Conservation (phyloP, 2,888 invertebrate species). For the Volucella inanis region DNA sequence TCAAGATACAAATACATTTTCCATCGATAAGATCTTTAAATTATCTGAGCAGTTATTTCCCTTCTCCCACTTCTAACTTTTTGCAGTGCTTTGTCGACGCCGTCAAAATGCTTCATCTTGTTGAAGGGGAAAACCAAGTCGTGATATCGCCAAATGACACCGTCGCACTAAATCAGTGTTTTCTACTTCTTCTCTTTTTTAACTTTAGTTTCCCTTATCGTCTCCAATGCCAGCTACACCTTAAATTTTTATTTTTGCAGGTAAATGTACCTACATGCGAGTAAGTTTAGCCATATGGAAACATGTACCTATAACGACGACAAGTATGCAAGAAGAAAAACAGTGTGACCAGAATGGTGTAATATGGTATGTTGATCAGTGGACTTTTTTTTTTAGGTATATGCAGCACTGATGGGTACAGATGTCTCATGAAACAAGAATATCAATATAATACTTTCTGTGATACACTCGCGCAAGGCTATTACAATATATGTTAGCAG, state of each 20-base stretch:
- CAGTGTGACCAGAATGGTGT: too few species aligned
- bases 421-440: too few species aligned
- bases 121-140: constrained; percentile 21
- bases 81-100: constrained; percentile 1
- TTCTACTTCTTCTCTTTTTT: constrained; percentile 27
- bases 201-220: constrained; percentile 25
- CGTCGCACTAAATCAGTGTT: constrained; percentile 28
- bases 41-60: constrained; percentile 5
- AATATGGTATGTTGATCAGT: too few species aligned
- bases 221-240: constrained; percentile 8
- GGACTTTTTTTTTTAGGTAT: too few species aligned
- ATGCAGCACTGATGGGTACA: too few species aligned
- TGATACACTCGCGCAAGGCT: too few species aligned
- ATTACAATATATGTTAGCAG: too few species aligned
- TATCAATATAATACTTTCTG: too few species aligned
- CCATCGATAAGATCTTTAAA: constrained; percentile 32
- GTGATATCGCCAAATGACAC: constrained; percentile 66
- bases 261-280: too few species aligned
- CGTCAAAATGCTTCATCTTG: neutral
- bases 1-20: constrained; percentile 16
- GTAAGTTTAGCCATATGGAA: neutral
- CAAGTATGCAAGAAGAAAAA: constrained; percentile 17
- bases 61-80: constrained; percentile 28
- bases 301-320: constrained; percentile 43
- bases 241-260: neutral